phyloP scores from a whole-genome alignment of 1,140 invertebrate genomes.

The Melanaphis sacchari region DNA sequence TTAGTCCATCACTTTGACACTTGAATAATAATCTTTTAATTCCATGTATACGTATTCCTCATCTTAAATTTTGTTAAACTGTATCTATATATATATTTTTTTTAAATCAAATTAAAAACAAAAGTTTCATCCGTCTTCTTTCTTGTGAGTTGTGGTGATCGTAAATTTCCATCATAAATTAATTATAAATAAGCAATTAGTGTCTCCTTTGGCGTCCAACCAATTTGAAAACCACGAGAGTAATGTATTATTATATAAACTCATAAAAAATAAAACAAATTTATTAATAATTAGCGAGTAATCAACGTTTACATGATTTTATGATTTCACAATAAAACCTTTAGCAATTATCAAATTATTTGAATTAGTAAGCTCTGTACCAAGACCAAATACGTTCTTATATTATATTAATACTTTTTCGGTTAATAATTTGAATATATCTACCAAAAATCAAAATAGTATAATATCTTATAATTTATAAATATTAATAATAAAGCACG shows the following conservation, averaged over 20 bases:
- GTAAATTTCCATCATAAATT: not conserved
- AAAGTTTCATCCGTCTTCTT: not conserved
- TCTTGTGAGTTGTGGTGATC: not conserved
- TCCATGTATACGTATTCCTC: not conserved
- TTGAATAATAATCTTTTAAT: slow-evolving; percentile 10
- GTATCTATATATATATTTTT: not conserved
- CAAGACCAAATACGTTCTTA: not conserved
- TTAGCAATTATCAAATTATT: not conserved
- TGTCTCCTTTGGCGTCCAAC: not conserved
- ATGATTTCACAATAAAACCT: not conserved
- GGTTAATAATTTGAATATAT: not conserved
- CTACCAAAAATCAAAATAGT: not conserved
- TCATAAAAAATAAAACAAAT: not conserved
- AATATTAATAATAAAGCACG: not conserved
- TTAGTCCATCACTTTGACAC: not conserved
- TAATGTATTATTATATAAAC: not conserved
- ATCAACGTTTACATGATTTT: not conserved
- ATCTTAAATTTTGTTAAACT: not conserved
- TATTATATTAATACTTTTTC: not conserved
- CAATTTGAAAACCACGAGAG: not conserved
- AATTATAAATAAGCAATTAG: not conserved
- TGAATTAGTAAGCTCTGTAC: not conserved
- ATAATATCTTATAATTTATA: not conserved
- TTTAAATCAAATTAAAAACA: not conserved
- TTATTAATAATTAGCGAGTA: not conserved